Evolutionary conservation across 1,140 invertebrate species (phyloP).

Genomic region (Frieseomelitta varia): DNA sequence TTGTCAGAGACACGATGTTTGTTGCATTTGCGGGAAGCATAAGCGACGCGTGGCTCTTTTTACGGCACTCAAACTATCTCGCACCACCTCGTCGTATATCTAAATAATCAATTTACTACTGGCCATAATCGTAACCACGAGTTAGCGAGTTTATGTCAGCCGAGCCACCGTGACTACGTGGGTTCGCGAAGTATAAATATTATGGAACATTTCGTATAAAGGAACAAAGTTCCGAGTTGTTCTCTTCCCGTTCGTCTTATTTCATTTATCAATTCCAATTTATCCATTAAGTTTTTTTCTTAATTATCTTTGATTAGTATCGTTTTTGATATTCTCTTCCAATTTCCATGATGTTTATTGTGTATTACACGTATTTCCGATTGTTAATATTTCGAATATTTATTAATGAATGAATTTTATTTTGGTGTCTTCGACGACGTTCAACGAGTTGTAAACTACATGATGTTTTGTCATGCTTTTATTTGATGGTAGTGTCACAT

Average conservation of each 20-base stretch:
- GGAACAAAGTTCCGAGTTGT: conserved; percentile 28
- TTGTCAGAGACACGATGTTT: conserved; percentile 43
- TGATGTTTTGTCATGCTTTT: neutral
- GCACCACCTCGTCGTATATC: conserved; percentile 72
- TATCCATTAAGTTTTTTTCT: neutral
- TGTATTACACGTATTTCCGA: too few relatives aligned
- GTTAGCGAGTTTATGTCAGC: conserved; percentile 76
- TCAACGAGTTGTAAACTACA: too few relatives aligned
- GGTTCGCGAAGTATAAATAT: conserved; percentile 72
- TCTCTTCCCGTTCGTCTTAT: conserved; percentile 24
- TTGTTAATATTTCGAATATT: neutral
- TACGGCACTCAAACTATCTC: conserved; percentile 69
- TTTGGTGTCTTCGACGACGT: neutral
- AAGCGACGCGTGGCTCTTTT: conserved; percentile 74
- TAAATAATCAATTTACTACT: conserved; percentile 80
- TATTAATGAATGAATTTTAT: neutral
- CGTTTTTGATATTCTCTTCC: neutral
- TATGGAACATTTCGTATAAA: conserved; percentile 61
- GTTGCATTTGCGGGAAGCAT: conserved; percentile 59
- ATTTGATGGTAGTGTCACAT: too few relatives aligned
- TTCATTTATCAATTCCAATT: too few relatives aligned
- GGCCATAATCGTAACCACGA: conserved; percentile 80
- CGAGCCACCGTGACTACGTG: conserved; percentile 65
- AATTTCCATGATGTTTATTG: neutral
- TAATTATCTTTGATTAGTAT: neutral